Evolutionary conservation across 2,113 vertebrate genomes (phyloP).

Genomic region (Pipa parva): DNA sequence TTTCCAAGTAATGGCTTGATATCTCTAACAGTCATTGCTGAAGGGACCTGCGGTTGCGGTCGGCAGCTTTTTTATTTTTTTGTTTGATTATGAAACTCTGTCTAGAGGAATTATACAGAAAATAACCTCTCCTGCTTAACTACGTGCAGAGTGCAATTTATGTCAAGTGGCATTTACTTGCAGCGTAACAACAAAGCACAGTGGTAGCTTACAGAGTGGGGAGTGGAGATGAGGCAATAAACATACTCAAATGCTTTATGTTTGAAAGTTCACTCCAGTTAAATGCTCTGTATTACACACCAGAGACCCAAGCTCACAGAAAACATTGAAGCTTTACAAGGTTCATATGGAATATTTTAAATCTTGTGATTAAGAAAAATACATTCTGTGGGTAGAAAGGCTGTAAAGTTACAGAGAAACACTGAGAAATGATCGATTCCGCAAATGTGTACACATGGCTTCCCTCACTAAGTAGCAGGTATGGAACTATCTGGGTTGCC

Average conservation of each 20-base stretch:
- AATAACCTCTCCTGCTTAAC: slow-evolving; percentile 37
- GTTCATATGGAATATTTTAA: no score
- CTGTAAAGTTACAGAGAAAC: no score
- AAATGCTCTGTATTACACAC: neutral
- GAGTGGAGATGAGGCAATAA: slow-evolving; percentile 11
- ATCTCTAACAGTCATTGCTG: slow-evolving; percentile 8
- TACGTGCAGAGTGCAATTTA: slow-evolving; percentile 36
- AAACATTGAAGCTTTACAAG: neutral
- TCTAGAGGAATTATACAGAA: slow-evolving; percentile 39
- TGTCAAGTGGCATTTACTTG: slow-evolving; percentile 37
- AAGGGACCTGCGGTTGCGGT: neutral
- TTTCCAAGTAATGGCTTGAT: slow-evolving; percentile 5
- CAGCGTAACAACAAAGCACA: slow-evolving; percentile 31
- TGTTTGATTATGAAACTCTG: slow-evolving; percentile 40
- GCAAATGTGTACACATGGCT: no score
- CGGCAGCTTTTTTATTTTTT: slow-evolving; percentile 18
- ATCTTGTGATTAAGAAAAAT: neutral
- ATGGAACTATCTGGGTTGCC: no score
- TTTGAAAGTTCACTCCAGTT: neutral
- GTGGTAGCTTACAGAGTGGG: neutral
- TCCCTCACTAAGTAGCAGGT: no score
- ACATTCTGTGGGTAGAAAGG: neutral
- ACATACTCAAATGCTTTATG: slow-evolving; percentile 21
- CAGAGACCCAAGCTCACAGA: neutral
- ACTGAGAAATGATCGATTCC: no score